Conservation (phyloP, 2,888 invertebrate species). For the Andricus quercusramuli region DNA sequence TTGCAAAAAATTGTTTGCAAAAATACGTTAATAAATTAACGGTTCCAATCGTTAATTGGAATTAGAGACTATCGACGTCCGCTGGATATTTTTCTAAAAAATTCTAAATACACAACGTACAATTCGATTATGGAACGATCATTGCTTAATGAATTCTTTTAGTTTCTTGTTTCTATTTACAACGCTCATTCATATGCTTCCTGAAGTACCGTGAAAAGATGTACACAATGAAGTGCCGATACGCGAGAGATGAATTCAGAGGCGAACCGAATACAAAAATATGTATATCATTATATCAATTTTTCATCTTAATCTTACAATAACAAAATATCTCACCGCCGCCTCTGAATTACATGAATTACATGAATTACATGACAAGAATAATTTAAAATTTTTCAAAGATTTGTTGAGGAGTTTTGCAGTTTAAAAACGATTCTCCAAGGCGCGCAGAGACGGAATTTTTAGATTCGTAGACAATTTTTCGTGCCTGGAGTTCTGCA, state of each 20-base stretch:
- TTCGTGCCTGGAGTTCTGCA: background rate
- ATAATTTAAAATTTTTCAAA: background rate
- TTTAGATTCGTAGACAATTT: background rate
- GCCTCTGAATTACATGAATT: background rate
- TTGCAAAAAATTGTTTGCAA: slow-evolving; percentile 35
- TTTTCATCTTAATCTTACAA: background rate
- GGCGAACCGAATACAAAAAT: background rate
- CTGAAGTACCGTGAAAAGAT: background rate
- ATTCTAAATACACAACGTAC: background rate
- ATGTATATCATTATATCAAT: background rate
- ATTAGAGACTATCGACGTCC: background rate
- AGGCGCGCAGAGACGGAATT: background rate
- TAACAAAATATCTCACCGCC: background rate
- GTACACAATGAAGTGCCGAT: background rate
- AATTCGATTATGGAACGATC: background rate
- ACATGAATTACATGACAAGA: background rate
- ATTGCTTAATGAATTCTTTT: background rate
- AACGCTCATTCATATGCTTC: background rate
- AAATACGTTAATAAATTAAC: slow-evolving; percentile 26
- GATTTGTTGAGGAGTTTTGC: background rate
- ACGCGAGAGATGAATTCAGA: background rate
- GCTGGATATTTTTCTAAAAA: background rate
- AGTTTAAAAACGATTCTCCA: background rate
- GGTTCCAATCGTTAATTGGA: background rate
- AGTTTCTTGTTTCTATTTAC: slow-evolving; percentile 30